phyloP scores from a whole-genome alignment of 2,797 vertebrate species.

The Sus cebifrons region DNA sequence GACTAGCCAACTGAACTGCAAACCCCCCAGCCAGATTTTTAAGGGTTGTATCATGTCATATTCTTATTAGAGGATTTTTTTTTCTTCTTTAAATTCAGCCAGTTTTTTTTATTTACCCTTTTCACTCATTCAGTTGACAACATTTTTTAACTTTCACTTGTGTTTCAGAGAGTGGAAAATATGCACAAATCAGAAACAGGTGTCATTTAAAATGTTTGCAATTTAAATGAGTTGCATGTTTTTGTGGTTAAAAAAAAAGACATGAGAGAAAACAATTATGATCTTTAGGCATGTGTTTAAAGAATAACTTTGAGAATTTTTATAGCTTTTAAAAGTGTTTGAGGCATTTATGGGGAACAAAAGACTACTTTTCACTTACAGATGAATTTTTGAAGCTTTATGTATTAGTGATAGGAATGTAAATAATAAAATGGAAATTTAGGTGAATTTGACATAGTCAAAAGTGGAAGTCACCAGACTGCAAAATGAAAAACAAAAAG shows the following conservation, averaged over 20 bases:
- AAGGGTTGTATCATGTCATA: conserved; percentile 26
- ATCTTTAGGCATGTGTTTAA: conserved; percentile 52
- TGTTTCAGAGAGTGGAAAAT: conserved; percentile 73
- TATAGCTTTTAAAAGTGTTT: conserved; percentile 71
- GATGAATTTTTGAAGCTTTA: conserved; percentile 63
- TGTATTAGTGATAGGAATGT: conserved; percentile 36
- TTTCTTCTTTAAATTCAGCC: conserved; percentile 51
- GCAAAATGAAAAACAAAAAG: conserved; percentile 25
- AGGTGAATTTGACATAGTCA: conserved; percentile 37
- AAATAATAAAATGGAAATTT: conserved; percentile 26
- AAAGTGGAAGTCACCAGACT: conserved; percentile 5
- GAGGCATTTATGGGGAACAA: conserved; percentile 55
- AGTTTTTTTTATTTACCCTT: conserved; percentile 39
- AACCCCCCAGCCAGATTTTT: conserved; percentile 17
- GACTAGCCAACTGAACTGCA: not conserved
- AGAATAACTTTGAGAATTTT: conserved; percentile 51
- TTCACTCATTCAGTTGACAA: conserved; percentile 67
- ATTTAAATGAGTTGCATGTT: conserved; percentile 77
- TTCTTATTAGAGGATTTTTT: not conserved
- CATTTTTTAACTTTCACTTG: conserved; percentile 68
- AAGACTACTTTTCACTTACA: conserved; percentile 59
- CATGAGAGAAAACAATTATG: conserved; percentile 70
- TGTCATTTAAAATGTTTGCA: conserved; percentile 57
- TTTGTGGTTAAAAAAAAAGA: conserved; percentile 75
- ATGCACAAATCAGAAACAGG: conserved; percentile 79